Evolutionary conservation across 2,797 vertebrate species (phyloP).

Genomic region (Chaenodraco wilsoni): DNA sequence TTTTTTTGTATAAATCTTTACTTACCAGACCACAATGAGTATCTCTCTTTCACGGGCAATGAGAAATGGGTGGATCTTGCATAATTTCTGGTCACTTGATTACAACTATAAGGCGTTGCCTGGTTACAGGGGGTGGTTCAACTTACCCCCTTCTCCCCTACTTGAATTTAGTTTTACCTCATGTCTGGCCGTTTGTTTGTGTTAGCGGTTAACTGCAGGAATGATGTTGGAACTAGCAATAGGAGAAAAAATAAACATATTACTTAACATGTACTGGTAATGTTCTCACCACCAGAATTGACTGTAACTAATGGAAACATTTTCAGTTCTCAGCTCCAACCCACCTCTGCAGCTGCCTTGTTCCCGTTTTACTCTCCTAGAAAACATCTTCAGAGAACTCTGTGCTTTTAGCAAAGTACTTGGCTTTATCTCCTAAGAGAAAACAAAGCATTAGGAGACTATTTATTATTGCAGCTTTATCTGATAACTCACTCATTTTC

Average conservation of each 20-base stretch:
- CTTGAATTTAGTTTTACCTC: constrained; percentile 71
- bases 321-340: constrained; percentile 54
- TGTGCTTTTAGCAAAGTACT: constrained; percentile 67
- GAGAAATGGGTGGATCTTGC: too few species aligned
- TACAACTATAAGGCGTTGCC: too few species aligned
- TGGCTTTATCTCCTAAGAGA: constrained; percentile 70
- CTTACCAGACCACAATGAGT: too few species aligned
- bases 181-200: constrained; percentile 68
- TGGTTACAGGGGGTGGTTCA: too few species aligned
- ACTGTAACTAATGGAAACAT: constrained; percentile 60
- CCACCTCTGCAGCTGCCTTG: constrained; percentile 67
- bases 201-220: constrained; percentile 76
- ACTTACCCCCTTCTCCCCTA: neutral
- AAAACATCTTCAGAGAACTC: constrained; percentile 64
- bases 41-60: too few species aligned
- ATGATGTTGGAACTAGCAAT: constrained; percentile 70
- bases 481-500: constrained; percentile 66
- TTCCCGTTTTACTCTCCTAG: constrained; percentile 70
- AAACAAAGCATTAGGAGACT: constrained; percentile 72
- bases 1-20: too few species aligned
- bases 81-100: too few species aligned
- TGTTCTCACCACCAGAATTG: constrained; percentile 65
- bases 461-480: constrained; percentile 69
- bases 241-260: constrained; percentile 59
- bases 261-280: constrained; percentile 49